A percentile compares a stretch with the other conserved stretches of the same genome.
These are phyloP conservation scores for Hemistola chrysoprasaria DNA, from an alignment of 2,888 invertebrate species.

Conservation along the genomic window DNA sequence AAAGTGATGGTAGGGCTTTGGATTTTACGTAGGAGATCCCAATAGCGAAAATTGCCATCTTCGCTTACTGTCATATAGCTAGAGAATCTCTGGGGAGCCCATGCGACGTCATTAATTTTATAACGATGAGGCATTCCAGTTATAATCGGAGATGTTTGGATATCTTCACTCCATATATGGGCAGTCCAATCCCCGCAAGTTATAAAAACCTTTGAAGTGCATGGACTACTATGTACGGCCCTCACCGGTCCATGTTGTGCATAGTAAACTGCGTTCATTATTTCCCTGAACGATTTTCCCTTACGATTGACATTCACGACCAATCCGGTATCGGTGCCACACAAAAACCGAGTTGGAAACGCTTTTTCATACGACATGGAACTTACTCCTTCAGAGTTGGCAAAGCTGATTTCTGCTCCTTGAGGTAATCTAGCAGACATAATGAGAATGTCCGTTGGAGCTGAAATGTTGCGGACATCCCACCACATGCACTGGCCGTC, in stretches of 20 bases:
- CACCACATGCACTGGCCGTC: conserved; percentile 85
- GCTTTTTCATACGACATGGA: conserved; percentile 86
- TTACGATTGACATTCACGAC: conserved; percentile 85
- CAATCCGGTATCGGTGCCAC: conserved; percentile 58
- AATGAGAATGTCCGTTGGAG: conserved; percentile 80
- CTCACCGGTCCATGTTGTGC: conserved; percentile 81
- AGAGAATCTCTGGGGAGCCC: conserved; percentile 61
- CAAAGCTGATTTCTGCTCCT: conserved; percentile 66
- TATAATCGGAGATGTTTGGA: conserved; percentile 65
- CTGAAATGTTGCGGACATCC: conserved; percentile 84
- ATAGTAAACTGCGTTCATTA: conserved; percentile 81
- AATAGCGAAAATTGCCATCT: conserved; percentile 88
- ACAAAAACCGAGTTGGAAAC: conserved; percentile 81
- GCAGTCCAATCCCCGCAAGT: conserved; percentile 85
- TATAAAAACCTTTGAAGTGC: conserved; percentile 85
- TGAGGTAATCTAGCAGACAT: conserved; percentile 78
- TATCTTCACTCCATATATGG: conserved; percentile 85
- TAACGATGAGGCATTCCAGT: conserved; percentile 42
- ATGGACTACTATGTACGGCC: conserved; percentile 84
- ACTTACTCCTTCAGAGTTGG: conserved; percentile 81
- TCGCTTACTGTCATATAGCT: conserved; percentile 49
- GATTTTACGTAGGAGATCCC: conserved; percentile 89
- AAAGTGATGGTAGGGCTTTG: conserved; percentile 84
- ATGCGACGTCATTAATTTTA: conserved; percentile 49
- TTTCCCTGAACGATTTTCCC: conserved; percentile 83